Percentiles rank a stretch among this genome's conserved stretches.
These are phyloP conservation scores for Dysmachus trigonus DNA, from an alignment of 2,888 invertebrate genomes.

Conservation along the genomic window DNA sequence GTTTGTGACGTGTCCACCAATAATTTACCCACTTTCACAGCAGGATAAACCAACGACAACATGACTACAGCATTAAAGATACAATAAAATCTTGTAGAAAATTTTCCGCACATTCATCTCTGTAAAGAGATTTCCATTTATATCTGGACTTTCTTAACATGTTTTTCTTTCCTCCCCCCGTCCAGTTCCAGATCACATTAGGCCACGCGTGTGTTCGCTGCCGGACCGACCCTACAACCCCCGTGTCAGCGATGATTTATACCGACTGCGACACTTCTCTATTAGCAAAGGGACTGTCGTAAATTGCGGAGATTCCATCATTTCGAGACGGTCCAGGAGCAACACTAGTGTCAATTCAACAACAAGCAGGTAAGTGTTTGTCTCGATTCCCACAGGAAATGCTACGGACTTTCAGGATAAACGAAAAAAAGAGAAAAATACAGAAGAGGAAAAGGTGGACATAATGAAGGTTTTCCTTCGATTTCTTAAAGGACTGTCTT, in stretches of 20 bases:
- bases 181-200: conserved; percentile 83
- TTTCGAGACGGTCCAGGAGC: conserved; percentile 83
- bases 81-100: conserved; percentile 1
- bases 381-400: background rate
- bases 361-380: conserved; percentile 74
- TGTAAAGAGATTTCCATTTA: background rate
- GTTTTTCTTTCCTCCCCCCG: conserved; percentile 52
- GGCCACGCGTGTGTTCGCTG: conserved; percentile 84
- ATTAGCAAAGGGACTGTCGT: conserved; percentile 89
- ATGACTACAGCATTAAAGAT: background rate
- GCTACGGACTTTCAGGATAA: background rate
- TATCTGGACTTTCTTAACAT: background rate
- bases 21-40: background rate
- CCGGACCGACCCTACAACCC: conserved; percentile 90
- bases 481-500: background rate
- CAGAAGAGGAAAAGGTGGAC: background rate
- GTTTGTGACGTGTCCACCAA: background rate
- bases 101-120: background rate
- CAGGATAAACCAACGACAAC: background rate
- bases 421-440: background rate
- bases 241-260: conserved; percentile 82
- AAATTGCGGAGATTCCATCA: conserved; percentile 89
- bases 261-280: conserved; percentile 84
- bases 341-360: conserved; percentile 90
- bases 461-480: background rate